Conservation (phyloP, 2,113 vertebrate species). For the Aramus guarauna region DNA sequence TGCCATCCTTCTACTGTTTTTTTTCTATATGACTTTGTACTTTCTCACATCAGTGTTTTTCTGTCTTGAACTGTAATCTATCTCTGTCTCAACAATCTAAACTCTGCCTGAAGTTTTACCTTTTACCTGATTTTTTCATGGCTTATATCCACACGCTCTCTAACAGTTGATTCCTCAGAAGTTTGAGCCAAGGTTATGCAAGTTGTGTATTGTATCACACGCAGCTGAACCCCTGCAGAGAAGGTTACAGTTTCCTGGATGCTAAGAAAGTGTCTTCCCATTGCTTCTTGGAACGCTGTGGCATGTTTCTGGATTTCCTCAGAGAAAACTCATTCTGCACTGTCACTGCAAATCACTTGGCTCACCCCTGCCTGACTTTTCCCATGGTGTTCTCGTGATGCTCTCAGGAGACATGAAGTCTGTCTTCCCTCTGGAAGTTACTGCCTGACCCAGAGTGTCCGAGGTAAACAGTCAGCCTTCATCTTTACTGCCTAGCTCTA, state of each 20-base stretch:
- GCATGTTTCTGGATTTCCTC: neutral
- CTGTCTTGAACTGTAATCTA: rapidly evolving
- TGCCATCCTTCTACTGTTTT: neutral
- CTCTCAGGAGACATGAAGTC: neutral
- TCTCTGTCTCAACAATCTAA: neutral
- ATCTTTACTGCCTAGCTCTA: neutral
- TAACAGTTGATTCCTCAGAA: neutral
- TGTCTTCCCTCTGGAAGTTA: neutral
- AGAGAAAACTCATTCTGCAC: neutral
- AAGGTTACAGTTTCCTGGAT: neutral
- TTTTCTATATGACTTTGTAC: neutral
- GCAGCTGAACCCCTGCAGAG: neutral
- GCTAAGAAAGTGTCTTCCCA: neutral
- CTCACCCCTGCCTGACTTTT: neutral
- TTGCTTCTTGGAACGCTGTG: neutral
- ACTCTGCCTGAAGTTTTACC: neutral
- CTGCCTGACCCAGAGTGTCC: neutral
- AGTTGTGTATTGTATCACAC: neutral
- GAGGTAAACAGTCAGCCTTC: neutral
- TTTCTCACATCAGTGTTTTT: neutral
- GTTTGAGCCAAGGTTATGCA: neutral
- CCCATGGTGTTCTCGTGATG: rapidly evolving
- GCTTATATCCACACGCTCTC: neutral
- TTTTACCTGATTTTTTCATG: neutral
- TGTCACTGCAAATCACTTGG: neutral